Evolutionary conservation across 2,888 invertebrate species (phyloP).

Genomic region (Sinhomidia bicolor): DNA sequence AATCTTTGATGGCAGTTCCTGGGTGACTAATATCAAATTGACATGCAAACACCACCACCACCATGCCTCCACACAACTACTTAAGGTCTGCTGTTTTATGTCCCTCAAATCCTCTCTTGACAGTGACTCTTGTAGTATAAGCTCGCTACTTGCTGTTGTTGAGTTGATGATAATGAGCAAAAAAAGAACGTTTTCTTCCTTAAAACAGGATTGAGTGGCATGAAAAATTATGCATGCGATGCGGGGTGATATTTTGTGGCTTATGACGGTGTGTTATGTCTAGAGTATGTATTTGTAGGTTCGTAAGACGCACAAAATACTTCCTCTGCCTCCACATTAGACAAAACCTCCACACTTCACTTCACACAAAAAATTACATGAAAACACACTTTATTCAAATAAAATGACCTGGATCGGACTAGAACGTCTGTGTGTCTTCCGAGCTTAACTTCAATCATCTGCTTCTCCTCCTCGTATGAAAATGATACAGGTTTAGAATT

Average conservation of each 20-base stretch:
- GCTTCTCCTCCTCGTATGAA: too few relatives aligned
- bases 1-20: conserved; percentile 9
- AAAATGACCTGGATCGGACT: background rate
- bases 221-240: conserved; percentile 21
- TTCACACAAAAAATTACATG: background rate
- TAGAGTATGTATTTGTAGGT: background rate
- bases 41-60: conserved; percentile 48
- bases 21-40: conserved; percentile 61
- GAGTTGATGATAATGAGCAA: background rate
- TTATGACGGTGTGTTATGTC: background rate
- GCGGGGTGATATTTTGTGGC: background rate
- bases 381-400: conserved; percentile 24
- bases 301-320: background rate
- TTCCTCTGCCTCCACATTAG: background rate
- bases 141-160: too few relatives aligned
- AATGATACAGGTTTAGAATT: too few relatives aligned
- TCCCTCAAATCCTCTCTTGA: conserved; percentile 45
- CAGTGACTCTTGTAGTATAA: background rate
- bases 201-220: background rate
- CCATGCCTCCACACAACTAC: background rate
- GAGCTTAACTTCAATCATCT: background rate
- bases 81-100: conserved; percentile 47
- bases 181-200: background rate
- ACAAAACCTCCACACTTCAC: background rate
- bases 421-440: background rate